Base-by-base conservation (phyloP, 2,113 vertebrate genomes). In the Tichodroma muraria region DNA sequence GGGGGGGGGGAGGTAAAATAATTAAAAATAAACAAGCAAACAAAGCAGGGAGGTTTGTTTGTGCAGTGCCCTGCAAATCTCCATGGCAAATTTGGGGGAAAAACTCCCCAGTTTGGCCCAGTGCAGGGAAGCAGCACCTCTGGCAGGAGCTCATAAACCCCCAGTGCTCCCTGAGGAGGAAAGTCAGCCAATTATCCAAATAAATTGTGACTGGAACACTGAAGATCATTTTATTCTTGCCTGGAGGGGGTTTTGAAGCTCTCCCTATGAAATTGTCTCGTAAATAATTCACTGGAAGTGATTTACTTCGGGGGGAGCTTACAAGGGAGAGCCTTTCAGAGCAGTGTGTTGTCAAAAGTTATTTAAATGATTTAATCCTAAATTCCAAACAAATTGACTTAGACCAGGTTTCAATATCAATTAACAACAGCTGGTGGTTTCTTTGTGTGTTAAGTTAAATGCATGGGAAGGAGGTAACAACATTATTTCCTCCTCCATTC, bases 251-350 rank as follows among this genome's bases (percentile, higher is more conserved):
- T 97, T 97, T 92, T 93, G 92, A 97, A 96, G 89, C 94, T 97
- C 95, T 96, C 88, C 96, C 94, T 97, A 95, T 96, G 96, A 97
- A 97, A 97, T 94, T 95, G 92, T 93, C 94, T 96, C 17, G 54
- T 97, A 96, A 97, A 97, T 97, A 97, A 97, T 97, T 97, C 96
- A 97, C 93, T 87, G 92, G 37, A 61, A 97, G 93, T 95, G 94
- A 97, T 97, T 97, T 97, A 94, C 94, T 97, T 94, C 49, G 94
- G 81, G 96, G 59, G 45, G 82, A 92, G 83, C 86, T 87, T 95
- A 64, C 49, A 93, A 71, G 70, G 81, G 71, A 84, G 85, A 94
- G 65, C 85, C 64, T 92, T 95, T 95, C 79, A 65, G 94, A 94
- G 79, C 76, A 85, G 68, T 38, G 79, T 78, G 88, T 94, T 95